phyloP scores from a whole-genome alignment of 2,888 invertebrate genomes.

The Melieria crassipennis region DNA sequence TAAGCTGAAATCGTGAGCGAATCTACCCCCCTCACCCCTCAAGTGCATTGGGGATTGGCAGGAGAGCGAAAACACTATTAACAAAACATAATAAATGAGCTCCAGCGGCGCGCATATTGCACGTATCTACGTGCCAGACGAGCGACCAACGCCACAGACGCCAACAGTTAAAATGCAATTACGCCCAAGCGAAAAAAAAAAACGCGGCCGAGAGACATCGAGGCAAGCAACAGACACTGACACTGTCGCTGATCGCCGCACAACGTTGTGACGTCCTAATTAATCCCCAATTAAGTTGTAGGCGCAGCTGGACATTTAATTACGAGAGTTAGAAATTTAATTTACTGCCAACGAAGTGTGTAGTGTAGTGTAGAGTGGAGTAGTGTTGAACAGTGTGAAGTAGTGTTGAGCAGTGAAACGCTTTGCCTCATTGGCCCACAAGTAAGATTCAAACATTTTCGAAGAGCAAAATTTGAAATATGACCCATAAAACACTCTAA shows the following conservation, averaged over 20 bases:
- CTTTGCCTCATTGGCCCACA: too few species aligned
- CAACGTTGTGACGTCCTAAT: slow-evolving; percentile 45
- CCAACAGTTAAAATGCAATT: slow-evolving; percentile 34
- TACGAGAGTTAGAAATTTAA: slow-evolving; percentile 39
- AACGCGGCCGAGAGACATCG: slow-evolving; percentile 3
- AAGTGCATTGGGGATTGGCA: slow-evolving; percentile 1
- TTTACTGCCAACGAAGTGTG: slow-evolving; percentile 8
- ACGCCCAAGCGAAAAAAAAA: slow-evolving; percentile 1
- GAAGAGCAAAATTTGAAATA: too few species aligned
- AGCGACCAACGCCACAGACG: slow-evolving; percentile 7
- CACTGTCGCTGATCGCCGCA: too few species aligned
- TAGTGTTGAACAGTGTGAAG: too few species aligned
- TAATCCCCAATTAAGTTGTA: slow-evolving; percentile 54
- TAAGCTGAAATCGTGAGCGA: slow-evolving; percentile 30
- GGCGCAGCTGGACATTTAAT: slow-evolving; percentile 48
- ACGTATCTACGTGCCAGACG: not conserved
- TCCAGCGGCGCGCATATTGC: slow-evolving; percentile 30
- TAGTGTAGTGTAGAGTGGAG: too few species aligned
- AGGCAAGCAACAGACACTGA: not conserved
- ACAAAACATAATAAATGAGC: slow-evolving; percentile 37
- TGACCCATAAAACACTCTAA: too few species aligned
- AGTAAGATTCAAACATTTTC: too few species aligned
- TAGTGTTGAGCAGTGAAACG: too few species aligned
- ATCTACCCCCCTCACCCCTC: slow-evolving; percentile 15
- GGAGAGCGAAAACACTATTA: slow-evolving; percentile 23